Percentiles rank a stretch among this genome's conserved stretches.
Evolutionary conservation across 1,140 invertebrate genomes (phyloP).

Genomic region (Caenorhabditis briggsae): DNA sequence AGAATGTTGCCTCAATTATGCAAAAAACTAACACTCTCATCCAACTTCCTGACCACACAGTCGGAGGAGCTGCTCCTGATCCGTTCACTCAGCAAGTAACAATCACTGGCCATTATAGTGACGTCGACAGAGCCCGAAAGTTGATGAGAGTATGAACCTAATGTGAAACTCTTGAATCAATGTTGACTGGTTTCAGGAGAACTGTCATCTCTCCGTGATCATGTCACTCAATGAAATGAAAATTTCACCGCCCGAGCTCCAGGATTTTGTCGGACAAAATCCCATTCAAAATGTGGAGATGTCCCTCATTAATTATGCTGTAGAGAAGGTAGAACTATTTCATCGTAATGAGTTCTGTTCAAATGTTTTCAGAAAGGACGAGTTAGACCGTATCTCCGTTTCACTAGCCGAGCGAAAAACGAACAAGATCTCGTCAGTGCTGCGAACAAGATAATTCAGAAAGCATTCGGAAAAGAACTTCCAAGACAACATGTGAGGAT

Average conservation of each 20-base stretch:
- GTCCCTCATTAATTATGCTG: background rate
- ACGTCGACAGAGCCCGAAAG: constrained; percentile 13
- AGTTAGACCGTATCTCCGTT: background rate
- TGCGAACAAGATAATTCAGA: background rate
- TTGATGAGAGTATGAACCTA: constrained; percentile 20
- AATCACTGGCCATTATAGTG: constrained; percentile 19
- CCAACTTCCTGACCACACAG: constrained; percentile 20
- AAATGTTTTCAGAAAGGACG: background rate
- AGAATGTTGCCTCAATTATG: constrained; percentile 39
- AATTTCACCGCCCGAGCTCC: background rate
- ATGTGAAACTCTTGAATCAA: background rate
- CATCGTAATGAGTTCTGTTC: background rate
- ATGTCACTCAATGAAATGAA: constrained; percentile 13
- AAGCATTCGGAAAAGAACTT: background rate
- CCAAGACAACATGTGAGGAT: background rate
- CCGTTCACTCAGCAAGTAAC: constrained; percentile 26
- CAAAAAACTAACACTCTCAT: constrained; percentile 44
- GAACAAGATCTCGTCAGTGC: background rate
- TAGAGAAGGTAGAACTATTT: background rate
- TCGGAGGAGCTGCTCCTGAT: background rate
- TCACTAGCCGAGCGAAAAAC: constrained; percentile 12
- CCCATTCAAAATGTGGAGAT: constrained; percentile 50
- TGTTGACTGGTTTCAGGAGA: background rate
- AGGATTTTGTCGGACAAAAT: constrained; percentile 1
- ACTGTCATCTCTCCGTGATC: constrained; percentile 21